Percentiles rank a stretch among this genome's conserved stretches.
Evolutionary conservation across 2,888 invertebrate species (phyloP).

Genomic region (Sericinus montela): DNA sequence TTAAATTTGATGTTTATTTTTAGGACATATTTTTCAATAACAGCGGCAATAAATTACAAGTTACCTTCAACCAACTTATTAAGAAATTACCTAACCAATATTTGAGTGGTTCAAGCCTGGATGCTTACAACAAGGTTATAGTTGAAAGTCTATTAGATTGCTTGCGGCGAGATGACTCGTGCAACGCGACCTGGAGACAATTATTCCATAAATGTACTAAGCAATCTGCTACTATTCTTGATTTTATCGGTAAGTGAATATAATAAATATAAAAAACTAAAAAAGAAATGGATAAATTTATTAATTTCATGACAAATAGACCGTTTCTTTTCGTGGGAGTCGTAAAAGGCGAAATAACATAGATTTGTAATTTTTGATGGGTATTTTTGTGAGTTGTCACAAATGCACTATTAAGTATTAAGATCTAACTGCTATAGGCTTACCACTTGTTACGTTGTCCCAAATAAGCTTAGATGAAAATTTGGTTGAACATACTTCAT

Average conservation of each 20-base stretch:
- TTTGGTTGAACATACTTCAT: no score
- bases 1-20: constrained; percentile 19
- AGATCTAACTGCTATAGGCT: no score
- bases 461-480: no score
- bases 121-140: constrained; percentile 75
- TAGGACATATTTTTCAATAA: constrained; percentile 70
- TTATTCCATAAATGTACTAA: constrained; percentile 82
- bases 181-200: constrained; percentile 84
- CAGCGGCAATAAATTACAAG: constrained; percentile 69
- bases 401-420: no score
- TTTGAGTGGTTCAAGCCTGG: constrained; percentile 61
- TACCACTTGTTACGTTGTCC: no score
- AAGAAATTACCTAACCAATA: constrained; percentile 79
- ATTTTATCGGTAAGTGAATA: constrained; percentile 68
- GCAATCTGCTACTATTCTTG: constrained; percentile 82
- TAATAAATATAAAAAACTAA: no score
- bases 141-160: constrained; percentile 81
- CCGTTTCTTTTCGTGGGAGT: no score
- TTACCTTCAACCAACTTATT: constrained; percentile 82
- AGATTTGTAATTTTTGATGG: no score
- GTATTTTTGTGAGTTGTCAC: no score
- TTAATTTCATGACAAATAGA: no score
- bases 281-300: no score
- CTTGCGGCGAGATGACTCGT: constrained; percentile 80
- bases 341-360: no score